Base-by-base conservation (phyloP, 2,888 invertebrate genomes). In the Caenorhabditis imperialis region DNA sequence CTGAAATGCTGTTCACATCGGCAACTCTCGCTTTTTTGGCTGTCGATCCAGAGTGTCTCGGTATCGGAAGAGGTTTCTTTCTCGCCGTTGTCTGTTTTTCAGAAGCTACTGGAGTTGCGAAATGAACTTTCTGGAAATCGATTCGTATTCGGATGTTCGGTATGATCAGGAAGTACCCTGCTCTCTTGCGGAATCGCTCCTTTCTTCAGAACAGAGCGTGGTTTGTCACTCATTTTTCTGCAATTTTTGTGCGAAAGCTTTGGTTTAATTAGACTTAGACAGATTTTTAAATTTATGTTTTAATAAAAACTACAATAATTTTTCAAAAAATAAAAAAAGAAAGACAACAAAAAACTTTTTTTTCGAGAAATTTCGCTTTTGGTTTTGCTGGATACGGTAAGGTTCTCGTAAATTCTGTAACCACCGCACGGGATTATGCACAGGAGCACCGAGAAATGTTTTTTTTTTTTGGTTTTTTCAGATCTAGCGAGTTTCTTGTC, bases 161-260 rank as follows among this genome's bases (percentile, higher is more conserved):
- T 14, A 18, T 22, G 18, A 7, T 18, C 6, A 30, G 10, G 30
- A 30, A 18, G 44, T 42, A 63, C 63, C 40, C 63, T 27, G 33
- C 57, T 55, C 10, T 65, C 65, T 18, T 42, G 65, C 18, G 14
- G 20, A 16, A 55, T 55, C 5, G 55, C 6, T 8, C 55, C 48
- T 44, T 57, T 65, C 57, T 57, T 55, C 25, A 65, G 55, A 16
- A 55, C 55, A 18, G 65, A 65, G 18, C 65, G 65, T 23, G 65
- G 65, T n/a, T 27, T 65, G 14, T 48, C n/a, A 20, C 65, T 65
- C 65, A 65, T 65, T 51, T 51, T 38, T 20, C 22, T 23, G 6
- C 44, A 14, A 2, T 3, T 44, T 44, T 22, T 22, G 3, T 7
- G 44, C 8, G 22, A 44, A 44, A 47, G 27, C 14, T 30, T 30